Percentiles rank a stretch among this genome's conserved stretches.
These are phyloP conservation scores for Bugulina stolonifera DNA, from an alignment of 2,888 invertebrate species.

Conservation along the genomic window DNA sequence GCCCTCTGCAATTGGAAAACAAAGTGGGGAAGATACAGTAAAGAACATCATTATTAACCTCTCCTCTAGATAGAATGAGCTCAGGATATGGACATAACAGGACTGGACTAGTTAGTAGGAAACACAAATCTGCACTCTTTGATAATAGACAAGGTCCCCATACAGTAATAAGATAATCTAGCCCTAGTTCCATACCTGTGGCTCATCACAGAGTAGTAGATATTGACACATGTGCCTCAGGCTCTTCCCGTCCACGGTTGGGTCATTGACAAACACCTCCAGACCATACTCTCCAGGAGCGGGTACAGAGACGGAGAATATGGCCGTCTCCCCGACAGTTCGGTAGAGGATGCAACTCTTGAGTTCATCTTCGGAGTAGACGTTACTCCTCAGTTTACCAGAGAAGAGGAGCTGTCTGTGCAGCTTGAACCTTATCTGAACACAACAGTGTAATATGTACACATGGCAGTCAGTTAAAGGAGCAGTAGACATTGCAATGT, in stretches of 20 bases:
- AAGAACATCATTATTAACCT: no score
- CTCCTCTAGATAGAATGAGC: no score
- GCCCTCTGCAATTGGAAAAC: no score
- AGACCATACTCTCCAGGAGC: conserved; percentile 49
- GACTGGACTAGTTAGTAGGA: no score
- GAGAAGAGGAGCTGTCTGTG: conserved; percentile 48
- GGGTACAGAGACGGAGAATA: conserved; percentile 50
- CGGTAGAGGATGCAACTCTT: conserved; percentile 49
- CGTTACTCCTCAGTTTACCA: conserved; percentile 50
- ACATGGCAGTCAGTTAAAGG: no score
- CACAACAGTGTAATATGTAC: no score
- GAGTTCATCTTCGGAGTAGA: conserved; percentile 43
- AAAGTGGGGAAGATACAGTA: no score
- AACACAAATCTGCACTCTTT: no score
- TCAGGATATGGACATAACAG: no score
- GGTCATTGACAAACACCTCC: conserved; percentile 52
- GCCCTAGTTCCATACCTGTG: conserved; percentile 34
- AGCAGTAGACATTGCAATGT: no score
- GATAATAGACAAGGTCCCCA: no score
- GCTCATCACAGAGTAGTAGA: conserved; percentile 46
- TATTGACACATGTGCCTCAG: conserved; percentile 51
- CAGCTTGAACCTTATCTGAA: conserved; percentile 13
- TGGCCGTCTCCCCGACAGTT: conserved; percentile 48
- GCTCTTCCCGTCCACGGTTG: conserved; percentile 47
- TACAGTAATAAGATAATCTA: no score